Conservation (phyloP, 2,888 invertebrate genomes). For the Callosobruchus maculatus region DNA sequence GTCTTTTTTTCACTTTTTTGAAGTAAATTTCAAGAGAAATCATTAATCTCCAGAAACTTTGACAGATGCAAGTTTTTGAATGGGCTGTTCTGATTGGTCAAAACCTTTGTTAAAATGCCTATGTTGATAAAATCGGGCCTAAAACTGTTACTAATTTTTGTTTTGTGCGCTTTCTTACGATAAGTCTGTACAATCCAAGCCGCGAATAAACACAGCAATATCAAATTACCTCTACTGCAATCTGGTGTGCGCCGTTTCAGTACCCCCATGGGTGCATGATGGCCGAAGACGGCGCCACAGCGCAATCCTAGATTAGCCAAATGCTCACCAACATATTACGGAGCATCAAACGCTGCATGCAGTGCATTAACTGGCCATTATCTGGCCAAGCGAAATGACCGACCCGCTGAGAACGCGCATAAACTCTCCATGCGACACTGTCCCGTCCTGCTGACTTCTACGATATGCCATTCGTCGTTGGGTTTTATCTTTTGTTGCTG, state of each 20-base stretch:
- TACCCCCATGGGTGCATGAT: neutral
- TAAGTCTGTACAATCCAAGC: too few relatives aligned
- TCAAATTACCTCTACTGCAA: neutral
- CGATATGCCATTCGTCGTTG: neutral
- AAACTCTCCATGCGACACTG: neutral
- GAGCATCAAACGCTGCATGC: neutral
- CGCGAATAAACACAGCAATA: neutral
- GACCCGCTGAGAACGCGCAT: neutral
- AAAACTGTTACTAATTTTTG: too few relatives aligned
- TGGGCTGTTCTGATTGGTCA: too few relatives aligned
- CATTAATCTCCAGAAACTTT: too few relatives aligned
- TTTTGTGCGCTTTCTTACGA: too few relatives aligned
- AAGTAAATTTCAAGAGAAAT: too few relatives aligned
- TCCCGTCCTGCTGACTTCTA: neutral
- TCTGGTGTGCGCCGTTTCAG: neutral
- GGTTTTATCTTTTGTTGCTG: neutral
- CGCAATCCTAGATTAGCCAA: neutral
- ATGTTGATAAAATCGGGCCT: too few relatives aligned
- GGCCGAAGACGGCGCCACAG: neutral
- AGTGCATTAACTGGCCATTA: slow-evolving; percentile 1
- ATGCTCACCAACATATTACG: neutral
- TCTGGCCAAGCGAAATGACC: slow-evolving; percentile 13
- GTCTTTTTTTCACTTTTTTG: too few relatives aligned
- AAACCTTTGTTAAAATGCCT: too few relatives aligned
- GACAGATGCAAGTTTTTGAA: too few relatives aligned